These are phyloP conservation scores for Monochamus alternatus DNA, from an alignment of 2,888 invertebrate genomes.

Conservation along the genomic window DNA sequence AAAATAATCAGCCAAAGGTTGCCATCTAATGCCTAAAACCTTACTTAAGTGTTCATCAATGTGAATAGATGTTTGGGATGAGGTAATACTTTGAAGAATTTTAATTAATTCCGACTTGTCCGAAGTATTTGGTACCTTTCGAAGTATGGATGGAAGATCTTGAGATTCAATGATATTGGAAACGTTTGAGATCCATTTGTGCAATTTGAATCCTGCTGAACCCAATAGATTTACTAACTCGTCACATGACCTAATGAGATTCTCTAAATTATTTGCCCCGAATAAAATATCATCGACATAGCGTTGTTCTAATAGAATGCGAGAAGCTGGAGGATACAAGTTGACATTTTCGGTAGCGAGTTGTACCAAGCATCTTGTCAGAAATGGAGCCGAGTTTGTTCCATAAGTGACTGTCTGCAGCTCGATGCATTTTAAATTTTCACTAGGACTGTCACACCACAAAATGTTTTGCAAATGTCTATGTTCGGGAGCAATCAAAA, in stretches of 20 bases:
- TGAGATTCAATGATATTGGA: too few relatives aligned
- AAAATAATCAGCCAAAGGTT: constrained; percentile 4
- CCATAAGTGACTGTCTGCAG: constrained; percentile 31
- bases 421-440: constrained; percentile 29
- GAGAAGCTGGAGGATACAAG: constrained; percentile 20
- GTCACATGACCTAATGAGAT: constrained; percentile 3
- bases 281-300: constrained; percentile 44
- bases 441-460: constrained; percentile 33
- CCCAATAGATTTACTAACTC: constrained; percentile 21
- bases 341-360: background rate
- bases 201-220: constrained; percentile 23
- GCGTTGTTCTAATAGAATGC: constrained; percentile 33
- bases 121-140: too few relatives aligned
- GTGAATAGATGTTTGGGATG: background rate
- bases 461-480: constrained; percentile 38
- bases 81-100: background rate
- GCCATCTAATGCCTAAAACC: constrained; percentile 9
- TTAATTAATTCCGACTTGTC: too few relatives aligned
- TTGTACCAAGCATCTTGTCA: constrained; percentile 31
- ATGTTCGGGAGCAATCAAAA: constrained; percentile 18
- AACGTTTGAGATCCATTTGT: constrained; percentile 28
- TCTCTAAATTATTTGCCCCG: constrained; percentile 31
- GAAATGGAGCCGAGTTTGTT: too few relatives aligned
- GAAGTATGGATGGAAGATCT: too few relatives aligned
- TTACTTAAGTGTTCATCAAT: background rate